Evolutionary conservation across 1,140 invertebrate genomes (phyloP).

Genomic region (Cydia pomonella): DNA sequence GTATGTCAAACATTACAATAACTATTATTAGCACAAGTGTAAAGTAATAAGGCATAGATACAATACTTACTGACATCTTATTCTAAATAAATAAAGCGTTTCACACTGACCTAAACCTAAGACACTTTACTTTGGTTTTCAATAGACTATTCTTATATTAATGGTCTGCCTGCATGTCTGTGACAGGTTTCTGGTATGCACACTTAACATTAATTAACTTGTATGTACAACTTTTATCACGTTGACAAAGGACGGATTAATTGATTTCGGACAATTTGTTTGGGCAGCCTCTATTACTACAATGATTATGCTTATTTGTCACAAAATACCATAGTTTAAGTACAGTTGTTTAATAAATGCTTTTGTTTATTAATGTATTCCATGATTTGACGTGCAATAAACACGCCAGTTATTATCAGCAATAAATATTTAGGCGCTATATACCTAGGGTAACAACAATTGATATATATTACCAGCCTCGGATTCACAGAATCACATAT

Average conservation of each 20-base stretch:
- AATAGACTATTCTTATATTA: conserved; percentile 55
- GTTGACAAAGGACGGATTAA: conserved; percentile 37
- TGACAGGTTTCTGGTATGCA: conserved; percentile 19
- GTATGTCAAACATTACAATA: background rate
- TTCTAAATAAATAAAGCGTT: conserved; percentile 75
- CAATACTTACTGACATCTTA: conserved; percentile 42
- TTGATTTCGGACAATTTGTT: background rate
- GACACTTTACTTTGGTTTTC: conserved; percentile 76
- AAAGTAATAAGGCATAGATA: conserved; percentile 34
- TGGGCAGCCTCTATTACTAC: background rate
- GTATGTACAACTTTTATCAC: conserved; percentile 36
- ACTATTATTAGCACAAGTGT: conserved; percentile 19
- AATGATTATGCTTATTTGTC: background rate
- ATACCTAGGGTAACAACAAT: conserved; percentile 20
- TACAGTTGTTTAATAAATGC: too few relatives aligned
- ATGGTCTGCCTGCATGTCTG: conserved; percentile 4
- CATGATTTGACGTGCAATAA: background rate
- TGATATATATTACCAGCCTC: conserved; percentile 17
- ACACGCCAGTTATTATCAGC: background rate
- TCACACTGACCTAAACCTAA: conserved; percentile 70
- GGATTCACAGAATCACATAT: conserved; percentile 15
- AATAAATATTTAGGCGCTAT: conserved; percentile 3
- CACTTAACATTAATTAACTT: background rate
- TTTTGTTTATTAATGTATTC: background rate
- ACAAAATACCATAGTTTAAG: background rate